Percentiles rank a stretch among this genome's conserved stretches.
phyloP scores from a whole-genome alignment of 2,797 vertebrate species.

The Peromyscus eremicus region DNA sequence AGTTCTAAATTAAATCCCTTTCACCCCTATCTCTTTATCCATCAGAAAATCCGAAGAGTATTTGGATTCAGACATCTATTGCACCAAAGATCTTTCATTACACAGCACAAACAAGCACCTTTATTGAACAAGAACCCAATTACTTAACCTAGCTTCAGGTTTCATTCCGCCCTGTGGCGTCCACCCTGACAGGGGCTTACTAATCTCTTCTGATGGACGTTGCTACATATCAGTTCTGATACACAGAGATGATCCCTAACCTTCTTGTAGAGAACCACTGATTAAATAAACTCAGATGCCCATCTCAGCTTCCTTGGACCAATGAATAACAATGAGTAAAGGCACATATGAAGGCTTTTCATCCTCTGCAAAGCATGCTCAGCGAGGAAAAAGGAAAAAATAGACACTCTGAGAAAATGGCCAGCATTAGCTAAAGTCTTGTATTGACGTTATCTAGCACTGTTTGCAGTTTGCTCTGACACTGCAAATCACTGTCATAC shows the following conservation, averaged over 20 bases:
- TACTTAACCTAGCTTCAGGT: conserved; percentile 95
- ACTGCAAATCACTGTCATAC: background rate
- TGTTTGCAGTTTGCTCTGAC: background rate
- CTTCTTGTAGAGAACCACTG: conserved; percentile 91
- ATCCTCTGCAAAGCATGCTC: conserved; percentile 69
- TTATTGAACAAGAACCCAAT: conserved; percentile 98
- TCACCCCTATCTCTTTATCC: conserved; percentile 88
- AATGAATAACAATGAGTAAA: conserved; percentile 96
- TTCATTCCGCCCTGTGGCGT: conserved; percentile 89
- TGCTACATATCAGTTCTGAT: conserved; percentile 89
- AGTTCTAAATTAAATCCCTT: conserved; percentile 89
- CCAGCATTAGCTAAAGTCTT: conserved; percentile 18
- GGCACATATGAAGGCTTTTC: conserved; percentile 82
- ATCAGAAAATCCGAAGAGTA: conserved; percentile 89
- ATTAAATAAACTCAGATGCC: conserved; percentile 96
- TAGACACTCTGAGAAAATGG: conserved; percentile 39
- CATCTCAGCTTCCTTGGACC: conserved; percentile 92
- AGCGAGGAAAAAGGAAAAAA: conserved; percentile 68
- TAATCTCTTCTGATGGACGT: conserved; percentile 95
- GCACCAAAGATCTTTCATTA: conserved; percentile 89
- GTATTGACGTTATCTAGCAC: background rate
- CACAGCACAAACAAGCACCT: conserved; percentile 90
- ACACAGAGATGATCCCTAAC: conserved; percentile 88
- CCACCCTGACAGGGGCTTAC: conserved; percentile 91
- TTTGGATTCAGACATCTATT: conserved; percentile 89